Base-by-base conservation (phyloP, 2,797 vertebrate genomes). In the Ctenopoma kingsleyae region DNA sequence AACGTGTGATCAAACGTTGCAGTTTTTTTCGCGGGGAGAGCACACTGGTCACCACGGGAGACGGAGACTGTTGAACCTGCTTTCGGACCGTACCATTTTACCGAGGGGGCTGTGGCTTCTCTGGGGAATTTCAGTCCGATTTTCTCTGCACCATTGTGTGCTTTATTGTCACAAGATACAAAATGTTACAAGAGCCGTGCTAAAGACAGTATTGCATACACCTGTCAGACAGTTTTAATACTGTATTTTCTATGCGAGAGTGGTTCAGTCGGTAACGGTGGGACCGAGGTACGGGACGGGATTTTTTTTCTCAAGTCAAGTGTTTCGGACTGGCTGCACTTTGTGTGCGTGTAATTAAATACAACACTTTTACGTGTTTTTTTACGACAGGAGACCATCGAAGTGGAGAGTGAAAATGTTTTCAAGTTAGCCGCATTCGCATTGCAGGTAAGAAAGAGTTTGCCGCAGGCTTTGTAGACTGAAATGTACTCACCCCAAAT, bases 371-470 rank as follows among this genome's bases (percentile, higher is more conserved):
- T 0, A 25, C 0, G 0, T 20, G 19, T 35, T 35, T 82, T 53
- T 85, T 57, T 32, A 71, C 60, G 16, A 30, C 94, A 99, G 98
- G 98, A 96, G 20, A 94, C 91, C 58, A 96, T 97, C 44, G 96
- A 98, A 74, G 95, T 97, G 80, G 96, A 97, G 83, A 99, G 97
- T 19, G 96, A 92, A 78, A 92, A 96, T 52, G 91, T 97, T 56
- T 99, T 99, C 94, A 97, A 94, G 87, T 94, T 99, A 91, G 97
- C 98, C 0, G 97, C 97, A 0, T 95, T 97, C 81, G 89, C 96
- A 74, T 83, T 99, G 80, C 98, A 99, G 97, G 98, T 99, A 94
- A 96, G 97, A 57, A 52, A 27, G 51, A 57, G 59, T 84, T 82
- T 55, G 59, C 74, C 78, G 55, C 64, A 79, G 50, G 35, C 58